A percentile compares a stretch with the other conserved stretches of the same genome.
Conservation (phyloP, 2,113 vertebrate genomes). For the Strix uralensis region DNA sequence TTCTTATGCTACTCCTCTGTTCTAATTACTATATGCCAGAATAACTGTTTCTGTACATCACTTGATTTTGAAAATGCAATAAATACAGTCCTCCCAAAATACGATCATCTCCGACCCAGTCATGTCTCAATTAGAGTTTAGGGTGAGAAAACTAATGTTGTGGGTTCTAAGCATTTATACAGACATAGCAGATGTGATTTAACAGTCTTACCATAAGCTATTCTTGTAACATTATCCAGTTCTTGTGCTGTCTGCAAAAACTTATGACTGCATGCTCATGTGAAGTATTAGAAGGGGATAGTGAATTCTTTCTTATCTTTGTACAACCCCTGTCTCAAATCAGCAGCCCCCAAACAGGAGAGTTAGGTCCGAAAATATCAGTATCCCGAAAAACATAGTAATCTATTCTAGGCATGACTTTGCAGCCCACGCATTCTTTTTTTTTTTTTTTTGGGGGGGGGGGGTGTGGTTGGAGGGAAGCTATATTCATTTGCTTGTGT, state of each 20-base stretch:
- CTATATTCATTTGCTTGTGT: neutral
- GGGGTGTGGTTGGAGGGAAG: accelerated
- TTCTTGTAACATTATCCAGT: neutral
- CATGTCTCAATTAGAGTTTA: neutral
- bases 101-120: neutral
- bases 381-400: neutral
- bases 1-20: neutral
- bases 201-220: neutral
- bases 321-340: neutral
- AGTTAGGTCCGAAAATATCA: neutral
- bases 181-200: neutral
- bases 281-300: neutral
- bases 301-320: neutral
- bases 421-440: neutral
- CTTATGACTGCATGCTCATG: neutral
- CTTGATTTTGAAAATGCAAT: neutral
- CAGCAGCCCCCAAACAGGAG: neutral
- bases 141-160: neutral
- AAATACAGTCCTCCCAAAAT: neutral
- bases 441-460: neutral
- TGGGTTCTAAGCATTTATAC: neutral
- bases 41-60: neutral
- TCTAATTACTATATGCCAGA: neutral
- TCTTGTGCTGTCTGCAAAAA: neutral
- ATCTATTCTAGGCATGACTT: neutral